Evolutionary conservation across 2,888 invertebrate genomes (phyloP), one percentile per base, ranked within the genome.

Genomic region (Holacanthella duospinosa): DNA sequence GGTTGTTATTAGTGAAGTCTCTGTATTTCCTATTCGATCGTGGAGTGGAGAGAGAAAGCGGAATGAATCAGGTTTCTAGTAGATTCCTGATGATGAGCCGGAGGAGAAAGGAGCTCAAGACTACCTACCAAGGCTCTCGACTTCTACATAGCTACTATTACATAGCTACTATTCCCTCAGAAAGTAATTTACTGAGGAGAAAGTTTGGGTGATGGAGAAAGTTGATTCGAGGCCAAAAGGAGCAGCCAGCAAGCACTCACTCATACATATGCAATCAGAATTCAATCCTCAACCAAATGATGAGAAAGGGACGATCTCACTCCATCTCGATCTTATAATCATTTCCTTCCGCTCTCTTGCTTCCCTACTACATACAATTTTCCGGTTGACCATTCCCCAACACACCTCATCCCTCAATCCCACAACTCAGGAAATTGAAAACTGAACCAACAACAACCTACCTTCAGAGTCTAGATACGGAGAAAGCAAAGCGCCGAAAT

Each of bases 191-290:
- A n/a, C 48, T 48, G 12, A 9, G 48, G 19, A 48, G 48, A 48
- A 48, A 21, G 21, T 9, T 48, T 21, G 6, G 48, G 48, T n/a
- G 21, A 4, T 48, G 48, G 48, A 48, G 36, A 16, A 36, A 36
- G 19, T 48, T 48, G 48, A 48, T 48, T 48, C 21, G 19, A 48
- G 19, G 48, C 19, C 48, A 48, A 48, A 48, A 48, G 48, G 48
- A 48, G 48, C 48, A 48, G 21, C 48, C 48, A 9, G 16, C 48
- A 9, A 4, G 21, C 48, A n/a, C 48, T n/a, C 48, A 9, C n/a
- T 48, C 48, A 48, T 48, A 48, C 48, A 48, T 48, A 48, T 48
- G 48, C 48, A 21, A 48, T 48, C 48, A 48, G 48, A 21, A 48
- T 48, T 48, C 19, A 48, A 48, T 48, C 48, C 48, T 16, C 6